phyloP scores from a whole-genome alignment of 2,113 vertebrate species.

The Erpornis zantholeuca region DNA sequence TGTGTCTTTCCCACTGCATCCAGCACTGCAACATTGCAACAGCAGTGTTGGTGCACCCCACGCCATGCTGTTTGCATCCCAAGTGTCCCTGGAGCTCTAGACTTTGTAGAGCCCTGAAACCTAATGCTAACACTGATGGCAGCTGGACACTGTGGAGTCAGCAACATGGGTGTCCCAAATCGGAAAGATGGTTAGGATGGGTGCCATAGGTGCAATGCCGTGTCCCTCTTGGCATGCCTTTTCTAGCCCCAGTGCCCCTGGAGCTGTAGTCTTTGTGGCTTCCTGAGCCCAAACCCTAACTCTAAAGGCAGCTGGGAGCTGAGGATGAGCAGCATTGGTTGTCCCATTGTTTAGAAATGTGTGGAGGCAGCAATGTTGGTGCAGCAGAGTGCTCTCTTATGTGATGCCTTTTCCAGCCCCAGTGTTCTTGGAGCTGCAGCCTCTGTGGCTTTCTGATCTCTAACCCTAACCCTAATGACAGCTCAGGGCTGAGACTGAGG shows the following conservation, averaged over 20 bases:
- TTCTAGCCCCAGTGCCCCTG: neutral
- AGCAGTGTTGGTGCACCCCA: neutral
- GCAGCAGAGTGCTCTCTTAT: neutral
- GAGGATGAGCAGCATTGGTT: neutral
- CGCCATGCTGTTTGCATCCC: neutral
- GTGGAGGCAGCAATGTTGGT: neutral
- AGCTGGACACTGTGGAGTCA: neutral
- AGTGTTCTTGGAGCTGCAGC: neutral
- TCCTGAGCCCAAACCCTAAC: neutral
- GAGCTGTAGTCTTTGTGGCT: too few species aligned
- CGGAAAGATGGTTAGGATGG: neutral
- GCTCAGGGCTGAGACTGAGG: neutral
- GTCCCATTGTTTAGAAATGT: neutral
- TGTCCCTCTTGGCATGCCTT: neutral
- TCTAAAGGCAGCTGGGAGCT: neutral
- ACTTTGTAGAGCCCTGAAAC: neutral
- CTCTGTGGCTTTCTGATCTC: neutral
- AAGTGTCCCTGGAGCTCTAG: neutral
- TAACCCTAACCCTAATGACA: neutral
- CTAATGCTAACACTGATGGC: too few species aligned
- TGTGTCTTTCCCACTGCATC: neutral
- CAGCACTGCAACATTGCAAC: neutral
- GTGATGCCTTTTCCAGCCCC: neutral
- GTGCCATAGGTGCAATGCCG: accelerated
- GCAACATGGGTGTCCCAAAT: accelerated